phyloP scores from a whole-genome alignment of 2,888 invertebrate genomes.

The Lacanobia oleracea region DNA sequence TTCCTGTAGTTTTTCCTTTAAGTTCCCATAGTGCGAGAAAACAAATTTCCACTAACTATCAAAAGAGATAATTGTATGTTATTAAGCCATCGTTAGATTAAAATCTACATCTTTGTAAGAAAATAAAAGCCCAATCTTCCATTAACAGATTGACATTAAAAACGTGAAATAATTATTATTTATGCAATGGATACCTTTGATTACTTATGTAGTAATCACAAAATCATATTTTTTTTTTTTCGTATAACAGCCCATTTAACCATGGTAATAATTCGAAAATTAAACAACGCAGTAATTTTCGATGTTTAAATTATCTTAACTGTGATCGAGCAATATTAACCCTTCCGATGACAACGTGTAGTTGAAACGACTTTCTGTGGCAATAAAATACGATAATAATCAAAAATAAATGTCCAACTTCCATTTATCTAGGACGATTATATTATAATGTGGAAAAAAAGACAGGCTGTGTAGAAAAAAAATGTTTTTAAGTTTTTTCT shows the following conservation, averaged over 20 bases:
- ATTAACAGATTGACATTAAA: conserved; percentile 19
- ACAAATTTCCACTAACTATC: neutral
- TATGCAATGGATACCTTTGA: conserved; percentile 15
- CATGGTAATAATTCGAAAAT: conserved; percentile 32
- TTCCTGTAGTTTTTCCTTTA: neutral
- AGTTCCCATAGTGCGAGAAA: neutral
- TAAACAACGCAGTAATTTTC: conserved; percentile 23
- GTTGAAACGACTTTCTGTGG: conserved; percentile 9
- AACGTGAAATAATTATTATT: conserved; percentile 24
- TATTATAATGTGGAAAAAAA: neutral
- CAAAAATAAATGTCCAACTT: conserved; percentile 9
- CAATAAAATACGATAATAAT: conserved; percentile 31
- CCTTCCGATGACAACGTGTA: conserved; percentile 20
- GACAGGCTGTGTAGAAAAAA: neutral
- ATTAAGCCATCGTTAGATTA: conserved; percentile 17
- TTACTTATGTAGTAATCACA: conserved; percentile 39
- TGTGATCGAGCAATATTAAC: conserved; percentile 29
- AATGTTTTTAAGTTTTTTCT: neutral
- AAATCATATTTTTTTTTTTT: conserved; percentile 24
- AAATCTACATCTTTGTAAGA: conserved; percentile 9
- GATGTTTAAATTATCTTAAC: conserved; percentile 34
- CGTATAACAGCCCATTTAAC: conserved; percentile 17
- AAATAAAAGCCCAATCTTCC: conserved; percentile 4
- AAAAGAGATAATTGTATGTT: neutral
- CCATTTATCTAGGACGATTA: conserved; percentile 2